phyloP scores from a whole-genome alignment of 1,140 invertebrate species.

The Magallana gigas region DNA sequence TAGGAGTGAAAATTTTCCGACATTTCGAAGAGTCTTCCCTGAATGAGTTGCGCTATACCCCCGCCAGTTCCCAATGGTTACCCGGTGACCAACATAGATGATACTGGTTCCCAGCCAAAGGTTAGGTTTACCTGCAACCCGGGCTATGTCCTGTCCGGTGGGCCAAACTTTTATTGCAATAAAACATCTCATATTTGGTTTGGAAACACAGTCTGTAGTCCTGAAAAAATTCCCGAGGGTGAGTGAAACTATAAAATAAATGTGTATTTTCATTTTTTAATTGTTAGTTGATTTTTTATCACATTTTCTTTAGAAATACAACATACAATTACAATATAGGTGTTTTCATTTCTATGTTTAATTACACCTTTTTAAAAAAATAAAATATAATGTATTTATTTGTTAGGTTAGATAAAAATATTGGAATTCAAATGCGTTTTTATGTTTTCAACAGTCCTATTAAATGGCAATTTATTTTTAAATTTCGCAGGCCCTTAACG shows the following conservation, averaged over 20 bases:
- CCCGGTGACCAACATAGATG: not conserved
- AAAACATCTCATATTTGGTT: not conserved
- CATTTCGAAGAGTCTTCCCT: not conserved
- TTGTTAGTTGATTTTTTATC: too few relatives aligned
- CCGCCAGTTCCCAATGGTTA: conserved; percentile 30
- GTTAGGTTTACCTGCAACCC: not conserved
- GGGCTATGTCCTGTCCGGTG: not conserved
- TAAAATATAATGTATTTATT: too few relatives aligned
- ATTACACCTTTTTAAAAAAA: too few relatives aligned
- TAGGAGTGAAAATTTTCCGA: not conserved
- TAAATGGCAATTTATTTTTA: too few relatives aligned
- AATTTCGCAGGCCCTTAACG: too few relatives aligned
- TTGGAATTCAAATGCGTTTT: too few relatives aligned
- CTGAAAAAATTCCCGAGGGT: not conserved
- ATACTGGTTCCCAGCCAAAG: not conserved
- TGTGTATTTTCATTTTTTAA: too few relatives aligned
- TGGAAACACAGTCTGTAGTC: conserved; percentile 20
- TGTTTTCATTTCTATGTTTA: too few relatives aligned
- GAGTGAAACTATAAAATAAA: not conserved
- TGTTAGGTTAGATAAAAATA: too few relatives aligned
- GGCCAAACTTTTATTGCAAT: not conserved
- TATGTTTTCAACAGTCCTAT: too few relatives aligned
- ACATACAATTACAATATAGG: too few relatives aligned
- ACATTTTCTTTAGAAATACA: too few relatives aligned
- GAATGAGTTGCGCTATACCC: conserved; percentile 5